phyloP scores from a whole-genome alignment of 2,888 invertebrate species.

The Coelopa pilipes region DNA sequence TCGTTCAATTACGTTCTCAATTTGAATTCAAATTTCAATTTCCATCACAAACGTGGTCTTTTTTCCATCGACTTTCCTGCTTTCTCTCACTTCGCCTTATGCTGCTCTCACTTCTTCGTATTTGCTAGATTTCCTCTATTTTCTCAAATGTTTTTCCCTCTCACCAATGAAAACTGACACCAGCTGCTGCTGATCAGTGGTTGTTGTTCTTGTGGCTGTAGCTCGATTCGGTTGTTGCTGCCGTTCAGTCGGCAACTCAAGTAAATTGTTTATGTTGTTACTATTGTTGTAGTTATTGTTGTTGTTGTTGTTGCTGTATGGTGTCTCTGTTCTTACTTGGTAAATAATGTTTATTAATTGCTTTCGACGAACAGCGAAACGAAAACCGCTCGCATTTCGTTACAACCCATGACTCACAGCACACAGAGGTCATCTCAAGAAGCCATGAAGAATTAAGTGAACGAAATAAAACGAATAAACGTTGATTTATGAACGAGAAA shows the following conservation, averaged over 20 bases:
- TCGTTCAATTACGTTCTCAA: not conserved
- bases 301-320: constrained; percentile 1
- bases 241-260: constrained; percentile 8
- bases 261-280: constrained; percentile 24
- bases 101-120: not conserved
- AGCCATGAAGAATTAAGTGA: too few relatives aligned
- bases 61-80: not conserved
- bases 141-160: constrained; percentile 7
- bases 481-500: too few relatives aligned
- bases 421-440: too few relatives aligned
- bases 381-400: not conserved
- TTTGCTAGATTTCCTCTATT: not conserved
- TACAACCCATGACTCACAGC: too few relatives aligned
- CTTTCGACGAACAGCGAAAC: constrained; percentile 9
- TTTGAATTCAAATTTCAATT: not conserved
- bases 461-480: too few relatives aligned
- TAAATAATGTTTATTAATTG: constrained; percentile 25
- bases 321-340: constrained; percentile 7
- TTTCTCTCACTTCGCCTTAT: not conserved
- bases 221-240: not conserved
- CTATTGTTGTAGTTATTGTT: not conserved
- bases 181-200: not conserved
- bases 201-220: not conserved
- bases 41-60: not conserved
- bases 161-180: constrained; percentile 31